Conservation (phyloP, 2,888 invertebrate species). For the Platypus cylindrus region DNA sequence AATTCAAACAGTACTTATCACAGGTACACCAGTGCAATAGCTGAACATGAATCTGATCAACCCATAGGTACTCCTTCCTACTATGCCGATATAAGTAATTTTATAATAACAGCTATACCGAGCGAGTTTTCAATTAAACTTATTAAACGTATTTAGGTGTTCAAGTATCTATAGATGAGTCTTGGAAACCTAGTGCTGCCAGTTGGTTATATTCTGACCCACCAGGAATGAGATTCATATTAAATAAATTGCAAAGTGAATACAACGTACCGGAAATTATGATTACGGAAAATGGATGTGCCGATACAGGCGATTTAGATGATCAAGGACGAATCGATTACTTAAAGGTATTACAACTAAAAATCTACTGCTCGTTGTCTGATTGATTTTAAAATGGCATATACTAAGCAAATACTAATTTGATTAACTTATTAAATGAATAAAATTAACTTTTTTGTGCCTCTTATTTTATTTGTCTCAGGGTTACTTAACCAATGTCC, state of each 20-base stretch:
- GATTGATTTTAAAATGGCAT: not conserved
- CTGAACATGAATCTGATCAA: constrained; percentile 11
- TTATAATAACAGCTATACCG: not conserved
- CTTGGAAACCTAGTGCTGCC: constrained; percentile 13
- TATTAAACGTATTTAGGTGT: constrained; percentile 1
- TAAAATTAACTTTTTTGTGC: not conserved
- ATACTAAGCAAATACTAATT: not conserved
- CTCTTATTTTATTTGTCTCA: constrained; percentile 1
- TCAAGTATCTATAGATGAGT: constrained; percentile 8
- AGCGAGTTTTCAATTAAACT: not conserved
- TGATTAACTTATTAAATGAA: not conserved
- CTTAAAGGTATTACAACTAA: not conserved
- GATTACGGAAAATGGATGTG: constrained; percentile 15
- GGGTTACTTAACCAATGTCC: constrained; percentile 12
- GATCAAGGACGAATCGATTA: constrained; percentile 13
- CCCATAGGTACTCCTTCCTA: constrained; percentile 4
- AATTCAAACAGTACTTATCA: too few species aligned
- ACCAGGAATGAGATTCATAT: constrained; percentile 9
- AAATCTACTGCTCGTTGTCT: not conserved
- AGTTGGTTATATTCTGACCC: constrained; percentile 12
- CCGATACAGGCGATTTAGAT: constrained; percentile 10
- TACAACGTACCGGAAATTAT: constrained; percentile 10
- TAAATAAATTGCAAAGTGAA: constrained; percentile 9
- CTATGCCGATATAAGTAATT: constrained; percentile 10
- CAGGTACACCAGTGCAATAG: constrained; percentile 11